phyloP scores from a whole-genome alignment of 1,140 invertebrate species.

The Magallana angulata region DNA sequence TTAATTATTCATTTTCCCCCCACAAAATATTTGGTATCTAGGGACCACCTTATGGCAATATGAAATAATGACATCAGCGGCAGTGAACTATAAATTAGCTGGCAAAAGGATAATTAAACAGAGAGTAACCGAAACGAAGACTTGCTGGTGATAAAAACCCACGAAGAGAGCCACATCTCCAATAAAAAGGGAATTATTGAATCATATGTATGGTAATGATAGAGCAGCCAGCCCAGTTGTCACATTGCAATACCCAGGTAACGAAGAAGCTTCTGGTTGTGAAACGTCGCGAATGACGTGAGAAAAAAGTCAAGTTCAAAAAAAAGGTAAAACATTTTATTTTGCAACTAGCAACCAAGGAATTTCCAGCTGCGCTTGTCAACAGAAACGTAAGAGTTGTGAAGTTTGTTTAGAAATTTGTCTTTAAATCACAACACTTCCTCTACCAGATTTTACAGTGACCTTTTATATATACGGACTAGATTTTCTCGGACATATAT shows the following conservation, averaged over 20 bases:
- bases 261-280: not conserved
- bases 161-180: not conserved
- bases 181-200: conserved; percentile 26
- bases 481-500: not conserved
- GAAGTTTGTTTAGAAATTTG: conserved; percentile 8
- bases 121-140: conserved; percentile 17
- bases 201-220: conserved; percentile 29
- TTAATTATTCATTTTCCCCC: conserved; percentile 33
- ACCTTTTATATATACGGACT: not conserved
- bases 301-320: not conserved
- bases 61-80: conserved; percentile 35
- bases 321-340: not conserved
- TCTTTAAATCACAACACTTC: conserved; percentile 16
- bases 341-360: conserved; percentile 13
- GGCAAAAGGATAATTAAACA: conserved; percentile 34
- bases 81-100: conserved; percentile 34
- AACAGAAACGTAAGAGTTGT: conserved; percentile 8
- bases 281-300: not conserved
- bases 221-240: not conserved
- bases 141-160: conserved; percentile 18
- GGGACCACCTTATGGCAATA: conserved; percentile 34
- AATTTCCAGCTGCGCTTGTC: conserved; percentile 1
- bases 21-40: conserved; percentile 36
- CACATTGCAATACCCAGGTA: not conserved
- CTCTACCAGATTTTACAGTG: not conserved